Evolutionary conservation across 2,888 invertebrate genomes (phyloP), one percentile per base, ranked within the genome.

Genomic region (Lasiommata megera): DNA sequence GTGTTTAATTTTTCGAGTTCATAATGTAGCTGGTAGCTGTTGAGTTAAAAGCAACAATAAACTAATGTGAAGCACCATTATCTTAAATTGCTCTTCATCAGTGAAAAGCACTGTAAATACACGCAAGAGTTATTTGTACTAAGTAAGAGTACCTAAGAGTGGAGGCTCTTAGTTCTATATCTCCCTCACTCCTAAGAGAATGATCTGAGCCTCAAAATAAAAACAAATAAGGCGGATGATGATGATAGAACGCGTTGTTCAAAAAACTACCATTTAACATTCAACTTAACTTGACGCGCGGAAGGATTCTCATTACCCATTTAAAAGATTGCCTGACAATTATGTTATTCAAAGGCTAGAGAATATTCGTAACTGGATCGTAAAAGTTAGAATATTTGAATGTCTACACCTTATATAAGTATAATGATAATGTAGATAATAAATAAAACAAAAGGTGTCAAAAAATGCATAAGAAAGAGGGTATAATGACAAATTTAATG

Each of bases 71-170:
- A 50, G 59, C 50, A 53, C 48, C 51, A 58, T 61, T 60, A 63
- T 58, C 51, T 57, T 34, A 44, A 60, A 37, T 52, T 47, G 56
- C 58, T 63, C 65, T 65, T 64, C 62, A 72, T 54, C 6, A n/a
- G 46, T 38, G 40, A 41, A 50, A 56, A 48, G 44, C 54, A 50
- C 43, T 50, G 43, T 65, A 55, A 67, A 44, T 60, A 40, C 57
- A 9, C 17, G 7, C 8, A 46, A 52, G 44, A 48, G 47, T 37
- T 55, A 38, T 37, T 41, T 48, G 47, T 46, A 53, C 40, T 34
- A 38, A 12, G 11, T 14, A 9, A 14, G 23, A 8, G 8, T 43
- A 28, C 43, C 12, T 43, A 28, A 34, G 11, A 34, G 34, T 34
- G 11, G 11, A 11, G 34, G 34, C 34, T 11, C 34, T 34, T 11